Conservation (phyloP, 2,888 invertebrate species). For the Ectropis crepuscularia region DNA sequence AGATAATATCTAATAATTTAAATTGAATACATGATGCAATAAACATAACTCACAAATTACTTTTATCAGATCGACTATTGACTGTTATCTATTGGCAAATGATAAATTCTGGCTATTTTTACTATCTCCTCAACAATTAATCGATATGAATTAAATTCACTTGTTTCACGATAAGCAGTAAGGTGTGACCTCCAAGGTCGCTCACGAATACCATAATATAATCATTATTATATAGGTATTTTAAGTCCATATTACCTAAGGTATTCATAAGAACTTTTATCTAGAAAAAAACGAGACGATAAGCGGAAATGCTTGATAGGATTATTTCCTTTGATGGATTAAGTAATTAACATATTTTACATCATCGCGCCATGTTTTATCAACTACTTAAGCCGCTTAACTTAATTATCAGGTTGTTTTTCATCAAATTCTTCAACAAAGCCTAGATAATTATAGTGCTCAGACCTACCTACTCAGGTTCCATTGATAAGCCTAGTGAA, state of each 20-base stretch:
- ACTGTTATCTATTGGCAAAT: slow-evolving; percentile 20
- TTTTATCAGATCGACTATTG: slow-evolving; percentile 21
- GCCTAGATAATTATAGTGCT: slow-evolving; percentile 4
- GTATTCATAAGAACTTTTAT: background rate
- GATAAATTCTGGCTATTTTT: slow-evolving; percentile 12
- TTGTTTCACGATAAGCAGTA: slow-evolving; percentile 1
- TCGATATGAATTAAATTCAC: slow-evolving; percentile 10
- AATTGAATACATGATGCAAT: background rate
- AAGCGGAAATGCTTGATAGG: background rate
- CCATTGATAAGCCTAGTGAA: background rate
- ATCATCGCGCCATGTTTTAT: slow-evolving; percentile 13
- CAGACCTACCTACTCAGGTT: background rate
- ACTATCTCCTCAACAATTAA: slow-evolving; percentile 13
- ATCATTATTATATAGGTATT: background rate
- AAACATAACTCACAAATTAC: background rate
- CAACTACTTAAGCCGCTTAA: slow-evolving; percentile 3
- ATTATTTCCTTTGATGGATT: slow-evolving; percentile 10
- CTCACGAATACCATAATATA: background rate
- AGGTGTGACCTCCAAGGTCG: slow-evolving; percentile 7
- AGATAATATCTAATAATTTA: no score
- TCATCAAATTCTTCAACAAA: slow-evolving; percentile 8
- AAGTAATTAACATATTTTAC: slow-evolving; percentile 10
- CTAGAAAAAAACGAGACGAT: background rate
- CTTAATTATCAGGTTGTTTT: slow-evolving; percentile 4
- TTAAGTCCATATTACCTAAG: background rate